Evolutionary conservation across 2,113 vertebrate genomes (phyloP).

Genomic region (Bothrops jararaca): DNA sequence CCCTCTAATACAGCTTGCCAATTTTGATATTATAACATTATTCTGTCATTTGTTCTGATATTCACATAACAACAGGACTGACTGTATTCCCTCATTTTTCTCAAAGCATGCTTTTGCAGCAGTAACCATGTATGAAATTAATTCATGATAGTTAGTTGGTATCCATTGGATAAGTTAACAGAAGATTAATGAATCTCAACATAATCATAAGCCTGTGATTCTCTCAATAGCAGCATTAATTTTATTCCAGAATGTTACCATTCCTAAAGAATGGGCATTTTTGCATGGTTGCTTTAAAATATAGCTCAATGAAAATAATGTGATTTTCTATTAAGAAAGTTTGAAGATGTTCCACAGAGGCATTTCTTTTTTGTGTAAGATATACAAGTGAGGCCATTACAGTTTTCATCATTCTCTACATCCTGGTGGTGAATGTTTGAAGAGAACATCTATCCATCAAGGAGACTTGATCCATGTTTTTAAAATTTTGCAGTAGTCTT

Average conservation of each 20-base stretch:
- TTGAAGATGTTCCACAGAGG: background rate
- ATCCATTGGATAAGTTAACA: constrained; percentile 15
- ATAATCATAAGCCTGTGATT: background rate
- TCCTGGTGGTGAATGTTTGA: background rate
- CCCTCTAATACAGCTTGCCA: background rate
- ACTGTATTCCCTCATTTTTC: background rate
- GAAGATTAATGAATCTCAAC: constrained; percentile 15
- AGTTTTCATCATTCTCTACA: background rate
- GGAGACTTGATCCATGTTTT: background rate
- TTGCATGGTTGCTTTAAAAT: background rate
- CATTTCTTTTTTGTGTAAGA: background rate
- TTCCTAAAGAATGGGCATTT: background rate
- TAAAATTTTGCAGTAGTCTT: background rate
- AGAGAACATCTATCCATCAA: background rate
- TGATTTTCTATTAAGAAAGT: background rate
- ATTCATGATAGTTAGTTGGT: background rate
- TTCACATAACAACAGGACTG: background rate
- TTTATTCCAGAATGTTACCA: background rate
- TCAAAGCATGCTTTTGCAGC: background rate
- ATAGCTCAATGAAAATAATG: background rate
- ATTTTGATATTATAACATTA: constrained; percentile 1
- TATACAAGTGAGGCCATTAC: background rate
- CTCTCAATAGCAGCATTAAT: constrained; percentile 1
- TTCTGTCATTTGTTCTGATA: background rate
- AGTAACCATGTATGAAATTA: constrained; percentile 22